These are phyloP conservation scores for Epizoanthus rinbou DNA, from an alignment of 92 coral and sea anemone species.

Conservation along the genomic window DNA sequence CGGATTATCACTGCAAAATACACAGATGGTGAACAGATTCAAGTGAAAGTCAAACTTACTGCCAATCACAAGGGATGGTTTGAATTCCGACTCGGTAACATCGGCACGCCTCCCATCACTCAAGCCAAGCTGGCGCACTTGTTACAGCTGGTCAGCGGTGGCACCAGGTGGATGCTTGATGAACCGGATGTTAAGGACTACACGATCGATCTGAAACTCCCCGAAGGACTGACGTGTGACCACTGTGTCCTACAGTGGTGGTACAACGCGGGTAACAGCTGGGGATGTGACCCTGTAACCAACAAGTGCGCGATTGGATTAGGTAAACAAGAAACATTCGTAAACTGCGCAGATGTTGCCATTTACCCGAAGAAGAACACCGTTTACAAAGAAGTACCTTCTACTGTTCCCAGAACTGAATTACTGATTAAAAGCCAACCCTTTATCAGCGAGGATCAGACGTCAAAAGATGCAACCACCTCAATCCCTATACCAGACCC, in stretches of 20 bases:
- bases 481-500: no score
- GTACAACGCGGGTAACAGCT: slow-evolving; percentile 37
- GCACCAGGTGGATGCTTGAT: slow-evolving; percentile 18
- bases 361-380: not conserved
- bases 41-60: slow-evolving; percentile 51
- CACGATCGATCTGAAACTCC: slow-evolving; percentile 33
- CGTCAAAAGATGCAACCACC: no score
- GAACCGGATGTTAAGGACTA: not conserved
- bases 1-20: slow-evolving; percentile 54
- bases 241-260: slow-evolving; percentile 54
- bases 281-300: not conserved
- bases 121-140: slow-evolving; percentile 33
- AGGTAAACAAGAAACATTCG: slow-evolving; percentile 16
- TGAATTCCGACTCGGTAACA: slow-evolving; percentile 45
- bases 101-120: slow-evolving; percentile 36
- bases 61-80: slow-evolving; percentile 49
- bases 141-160: slow-evolving; percentile 36
- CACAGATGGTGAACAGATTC: slow-evolving; percentile 57
- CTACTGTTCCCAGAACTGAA: no score
- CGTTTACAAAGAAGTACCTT: no score
- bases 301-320: not conserved
- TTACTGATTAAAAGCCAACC: no score
- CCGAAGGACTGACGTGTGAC: slow-evolving; percentile 37
- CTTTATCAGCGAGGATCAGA: no score
- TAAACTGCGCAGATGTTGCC: slow-evolving; percentile 44